Evolutionary conservation across 1,140 invertebrate species (phyloP).

Genomic region (Trichogramma pretiosum): DNA sequence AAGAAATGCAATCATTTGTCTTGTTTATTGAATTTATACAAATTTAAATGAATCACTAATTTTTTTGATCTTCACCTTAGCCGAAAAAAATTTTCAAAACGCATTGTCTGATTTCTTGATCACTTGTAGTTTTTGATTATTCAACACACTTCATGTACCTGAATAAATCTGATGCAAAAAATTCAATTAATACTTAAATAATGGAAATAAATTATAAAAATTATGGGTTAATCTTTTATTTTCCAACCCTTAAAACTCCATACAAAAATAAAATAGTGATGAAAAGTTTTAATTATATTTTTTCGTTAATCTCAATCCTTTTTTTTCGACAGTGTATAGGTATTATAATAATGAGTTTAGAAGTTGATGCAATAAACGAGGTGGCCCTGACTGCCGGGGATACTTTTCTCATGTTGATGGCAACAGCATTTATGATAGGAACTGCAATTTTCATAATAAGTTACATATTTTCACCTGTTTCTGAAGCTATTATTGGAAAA

Average conservation of each 20-base stretch:
- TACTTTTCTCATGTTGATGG: slow-evolving; percentile 15
- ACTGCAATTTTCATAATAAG: slow-evolving; percentile 14
- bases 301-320: no score
- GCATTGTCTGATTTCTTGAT: no score
- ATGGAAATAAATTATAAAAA: no score
- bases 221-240: neutral
- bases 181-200: no score
- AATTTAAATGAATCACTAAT: no score
- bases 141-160: neutral
- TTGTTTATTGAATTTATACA: no score
- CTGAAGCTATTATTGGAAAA: slow-evolving; percentile 16
- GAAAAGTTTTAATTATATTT: neutral
- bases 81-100: no score
- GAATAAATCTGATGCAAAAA: neutral
- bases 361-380: slow-evolving; percentile 10
- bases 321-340: slow-evolving; percentile 12
- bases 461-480: slow-evolving; percentile 16
- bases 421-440: slow-evolving; percentile 17
- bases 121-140: no score
- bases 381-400: neutral
- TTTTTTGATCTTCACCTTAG: no score
- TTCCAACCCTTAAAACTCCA: neutral
- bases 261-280: neutral
- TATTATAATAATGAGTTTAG: slow-evolving; percentile 10
- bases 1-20: no score